These are phyloP conservation scores for Tiliqua scincoides DNA, from an alignment of 2,113 vertebrate genomes.

Conservation along the genomic window DNA sequence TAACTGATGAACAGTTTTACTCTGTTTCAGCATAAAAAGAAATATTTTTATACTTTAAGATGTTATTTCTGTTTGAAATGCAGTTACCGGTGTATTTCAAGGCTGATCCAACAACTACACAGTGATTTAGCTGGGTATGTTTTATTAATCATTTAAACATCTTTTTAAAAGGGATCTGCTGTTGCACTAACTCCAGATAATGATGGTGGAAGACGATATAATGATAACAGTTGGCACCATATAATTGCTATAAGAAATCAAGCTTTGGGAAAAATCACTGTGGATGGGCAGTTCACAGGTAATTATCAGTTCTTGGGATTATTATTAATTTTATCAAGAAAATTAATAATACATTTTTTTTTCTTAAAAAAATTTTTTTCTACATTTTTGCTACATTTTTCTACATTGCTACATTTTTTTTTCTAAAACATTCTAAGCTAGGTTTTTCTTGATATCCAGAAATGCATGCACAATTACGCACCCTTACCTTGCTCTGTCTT, in stretches of 20 bases:
- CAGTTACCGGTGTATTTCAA: neutral
- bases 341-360: too few relatives aligned
- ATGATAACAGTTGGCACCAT: slow-evolving; percentile 89
- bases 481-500: too few relatives aligned
- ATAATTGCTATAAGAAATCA: slow-evolving; percentile 83
- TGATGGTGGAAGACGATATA: slow-evolving; percentile 83
- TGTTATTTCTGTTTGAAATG: neutral
- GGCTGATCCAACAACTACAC: neutral
- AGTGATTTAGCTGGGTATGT: slow-evolving; percentile 30
- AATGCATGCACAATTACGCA: too few relatives aligned
- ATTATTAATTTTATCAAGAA: slow-evolving; percentile 13
- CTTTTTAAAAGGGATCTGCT: slow-evolving; percentile 81
- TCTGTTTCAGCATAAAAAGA: slow-evolving; percentile 2
- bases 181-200: slow-evolving; percentile 84
- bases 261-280: slow-evolving; percentile 85
- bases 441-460: neutral
- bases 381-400: too few relatives aligned
- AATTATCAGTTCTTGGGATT: slow-evolving; percentile 42
- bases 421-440: neutral
- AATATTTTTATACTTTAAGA: neutral
- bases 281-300: slow-evolving; percentile 89
- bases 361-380: too few relatives aligned
- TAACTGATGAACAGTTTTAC: slow-evolving; percentile 15
- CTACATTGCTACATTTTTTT: too few relatives aligned
- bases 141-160: slow-evolving; percentile 52